Percentiles rank a stretch among this genome's conserved stretches.
These are phyloP conservation scores for Hypocryptadius cinnamomeus DNA, from an alignment of 2,113 vertebrate genomes.

Conservation along the genomic window DNA sequence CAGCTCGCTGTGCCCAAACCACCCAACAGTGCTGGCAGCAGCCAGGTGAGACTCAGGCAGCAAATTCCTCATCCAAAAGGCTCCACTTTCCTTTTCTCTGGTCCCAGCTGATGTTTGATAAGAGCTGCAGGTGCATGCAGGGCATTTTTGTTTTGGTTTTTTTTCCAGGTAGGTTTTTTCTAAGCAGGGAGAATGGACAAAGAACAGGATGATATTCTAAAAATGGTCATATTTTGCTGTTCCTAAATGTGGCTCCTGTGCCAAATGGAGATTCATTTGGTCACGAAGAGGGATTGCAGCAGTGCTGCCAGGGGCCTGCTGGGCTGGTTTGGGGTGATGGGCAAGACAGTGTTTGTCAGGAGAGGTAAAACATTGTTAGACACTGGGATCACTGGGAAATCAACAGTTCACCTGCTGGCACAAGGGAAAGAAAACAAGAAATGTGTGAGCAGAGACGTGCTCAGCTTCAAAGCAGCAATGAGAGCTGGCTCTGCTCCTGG, in stretches of 20 bases:
- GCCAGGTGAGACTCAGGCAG: neutral
- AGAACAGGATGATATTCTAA: neutral
- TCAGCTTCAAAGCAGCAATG: neutral
- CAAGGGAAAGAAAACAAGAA: neutral
- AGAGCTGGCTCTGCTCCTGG: neutral
- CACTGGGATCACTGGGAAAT: neutral
- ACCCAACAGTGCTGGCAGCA: neutral
- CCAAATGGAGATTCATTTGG: neutral
- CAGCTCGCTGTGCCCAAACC: neutral
- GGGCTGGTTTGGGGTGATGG: neutral
- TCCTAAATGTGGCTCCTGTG: neutral
- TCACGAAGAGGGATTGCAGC: neutral
- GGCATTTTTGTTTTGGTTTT: neutral
- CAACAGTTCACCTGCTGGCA: neutral
- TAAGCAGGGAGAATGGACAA: neutral
- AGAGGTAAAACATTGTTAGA: neutral
- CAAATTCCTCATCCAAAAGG: neutral
- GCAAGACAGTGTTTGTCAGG: neutral
- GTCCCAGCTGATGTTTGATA: neutral
- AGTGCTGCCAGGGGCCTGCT: neutral
- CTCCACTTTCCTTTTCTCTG: neutral
- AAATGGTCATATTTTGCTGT: neutral
- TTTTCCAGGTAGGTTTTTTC: neutral
- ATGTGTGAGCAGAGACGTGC: neutral
- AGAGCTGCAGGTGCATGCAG: neutral